Conservation (phyloP, 2,797 vertebrate species). For the Semotilus atromaculatus region DNA sequence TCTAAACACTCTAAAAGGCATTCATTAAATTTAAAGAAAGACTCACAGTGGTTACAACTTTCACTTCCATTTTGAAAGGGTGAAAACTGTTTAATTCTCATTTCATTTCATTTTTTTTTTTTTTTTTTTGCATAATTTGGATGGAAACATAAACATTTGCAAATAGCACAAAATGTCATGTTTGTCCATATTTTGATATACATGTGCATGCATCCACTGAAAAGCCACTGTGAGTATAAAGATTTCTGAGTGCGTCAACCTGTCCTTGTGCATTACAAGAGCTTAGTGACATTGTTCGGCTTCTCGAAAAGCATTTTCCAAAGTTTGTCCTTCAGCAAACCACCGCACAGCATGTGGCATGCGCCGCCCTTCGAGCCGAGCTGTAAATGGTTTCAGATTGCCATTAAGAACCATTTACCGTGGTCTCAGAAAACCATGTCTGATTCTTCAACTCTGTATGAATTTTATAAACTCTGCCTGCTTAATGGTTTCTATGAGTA, state of each 20-base stretch:
- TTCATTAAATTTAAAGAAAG: not conserved
- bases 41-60: not conserved
- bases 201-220: not conserved
- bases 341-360: conserved; percentile 8
- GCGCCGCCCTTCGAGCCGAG: conserved; percentile 17
- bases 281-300: conserved; percentile 26
- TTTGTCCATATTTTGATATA: not conserved
- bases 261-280: conserved; percentile 17
- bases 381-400: conserved; percentile 26
- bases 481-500: conserved; percentile 20
- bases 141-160: not conserved
- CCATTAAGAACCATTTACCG: conserved; percentile 42
- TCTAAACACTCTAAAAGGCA: not conserved
- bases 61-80: not conserved
- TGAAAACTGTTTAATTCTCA: no score
- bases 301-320: conserved; percentile 25
- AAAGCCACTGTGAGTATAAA: not conserved
- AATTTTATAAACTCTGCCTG: not conserved
- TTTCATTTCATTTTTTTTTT: not conserved
- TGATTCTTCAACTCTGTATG: conserved; percentile 21
- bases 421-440: conserved; percentile 6
- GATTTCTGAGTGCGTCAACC: not conserved
- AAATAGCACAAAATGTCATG: not conserved
- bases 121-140: not conserved
- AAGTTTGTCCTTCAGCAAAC: conserved; percentile 29